phyloP scores from a whole-genome alignment of 2,797 vertebrate genomes.

The Taeniopygia guttata region DNA sequence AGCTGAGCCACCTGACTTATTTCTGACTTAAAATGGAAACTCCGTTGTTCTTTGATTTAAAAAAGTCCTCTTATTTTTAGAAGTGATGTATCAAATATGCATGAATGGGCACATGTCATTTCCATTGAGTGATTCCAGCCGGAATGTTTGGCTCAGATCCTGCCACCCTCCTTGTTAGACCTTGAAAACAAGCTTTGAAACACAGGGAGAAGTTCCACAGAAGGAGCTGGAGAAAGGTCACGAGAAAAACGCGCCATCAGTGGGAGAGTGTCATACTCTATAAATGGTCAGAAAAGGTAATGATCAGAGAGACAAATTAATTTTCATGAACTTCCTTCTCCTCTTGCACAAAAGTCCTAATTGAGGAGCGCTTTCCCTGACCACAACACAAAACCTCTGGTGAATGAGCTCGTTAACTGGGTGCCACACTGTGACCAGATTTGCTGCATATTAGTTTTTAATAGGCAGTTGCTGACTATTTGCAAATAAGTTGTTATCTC shows the following conservation, averaged over 20 bases:
- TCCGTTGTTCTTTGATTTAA: not conserved
- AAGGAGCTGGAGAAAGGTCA: not conserved
- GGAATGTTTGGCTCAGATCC: not conserved
- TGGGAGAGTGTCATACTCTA: not conserved
- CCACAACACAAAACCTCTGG: slow-evolving; percentile 2
- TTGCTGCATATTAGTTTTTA: not conserved
- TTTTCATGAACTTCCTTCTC: not conserved
- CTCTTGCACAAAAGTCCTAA: not conserved
- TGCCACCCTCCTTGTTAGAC: not conserved
- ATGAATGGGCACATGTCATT: slow-evolving; percentile 23
- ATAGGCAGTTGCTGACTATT: slow-evolving; percentile 19
- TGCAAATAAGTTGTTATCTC: slow-evolving; percentile 1
- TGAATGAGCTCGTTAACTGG: not conserved
- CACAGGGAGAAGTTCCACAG: not conserved
- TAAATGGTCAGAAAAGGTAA: not conserved
- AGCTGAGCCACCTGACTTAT: not conserved
- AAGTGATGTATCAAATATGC: slow-evolving; percentile 27
- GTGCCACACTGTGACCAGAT: slow-evolving; percentile 22
- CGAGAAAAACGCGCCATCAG: not conserved
- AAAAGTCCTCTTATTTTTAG: slow-evolving; percentile 44
- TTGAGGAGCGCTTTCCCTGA: not conserved
- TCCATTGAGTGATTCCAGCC: not conserved
- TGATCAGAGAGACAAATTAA: not conserved
- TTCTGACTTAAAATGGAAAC: slow-evolving; percentile 3
- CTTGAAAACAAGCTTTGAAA: not conserved